Evolutionary conservation across 2,888 invertebrate species (phyloP), one percentile per base, ranked within the genome.

Genomic region (Julus scandinavius): DNA sequence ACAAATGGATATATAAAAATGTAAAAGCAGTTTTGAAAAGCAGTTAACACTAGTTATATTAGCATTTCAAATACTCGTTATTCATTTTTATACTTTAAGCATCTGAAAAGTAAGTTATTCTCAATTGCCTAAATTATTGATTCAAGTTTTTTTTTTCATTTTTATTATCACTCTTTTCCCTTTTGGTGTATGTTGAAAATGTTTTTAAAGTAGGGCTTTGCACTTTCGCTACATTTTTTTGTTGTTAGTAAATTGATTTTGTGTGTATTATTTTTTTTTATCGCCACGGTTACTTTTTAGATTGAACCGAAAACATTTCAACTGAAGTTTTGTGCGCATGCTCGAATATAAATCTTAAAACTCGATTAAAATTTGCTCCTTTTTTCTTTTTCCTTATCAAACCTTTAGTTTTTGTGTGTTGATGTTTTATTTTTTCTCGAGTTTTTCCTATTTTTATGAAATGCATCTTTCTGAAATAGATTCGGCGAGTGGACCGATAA

Each of bases 401-500:
- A 58, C 3, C n/a, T 49, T 49, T 4, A 29, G 29, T 17, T n/a
- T 63, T 63, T 72, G 72, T 29, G 2, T 29, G 17, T n/a, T 58
- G 17, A 58, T 29, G 29, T 9, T 5, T 72, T 58, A 15, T 58
- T 72, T 72, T 72, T 49, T 49, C 49, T 49, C 29, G 29, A 29
- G 29, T 49, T n/a, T 72, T 72, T 29, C 29, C 20, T 72, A n/a
- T 3, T 17, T 17, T n/a, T 17, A 63, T n/a, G 63, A 63, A 63
- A 63, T n/a, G 72, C 72, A 72, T 72, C 72, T 72, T 29, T 29
- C 29, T 11, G 6, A 72, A 72, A 29, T 72, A 72, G 29, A 29
- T 72, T 72, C 29, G 72, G 9, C 72, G 72, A 72, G 72, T 72
- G 72, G 9, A 29, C 72, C 72, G 72, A 72, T 72, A 72, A 72